Percentiles rank a stretch among this genome's conserved stretches.
Conservation (phyloP, 2,113 vertebrate species). For the Boulengerochromis microlepis region DNA sequence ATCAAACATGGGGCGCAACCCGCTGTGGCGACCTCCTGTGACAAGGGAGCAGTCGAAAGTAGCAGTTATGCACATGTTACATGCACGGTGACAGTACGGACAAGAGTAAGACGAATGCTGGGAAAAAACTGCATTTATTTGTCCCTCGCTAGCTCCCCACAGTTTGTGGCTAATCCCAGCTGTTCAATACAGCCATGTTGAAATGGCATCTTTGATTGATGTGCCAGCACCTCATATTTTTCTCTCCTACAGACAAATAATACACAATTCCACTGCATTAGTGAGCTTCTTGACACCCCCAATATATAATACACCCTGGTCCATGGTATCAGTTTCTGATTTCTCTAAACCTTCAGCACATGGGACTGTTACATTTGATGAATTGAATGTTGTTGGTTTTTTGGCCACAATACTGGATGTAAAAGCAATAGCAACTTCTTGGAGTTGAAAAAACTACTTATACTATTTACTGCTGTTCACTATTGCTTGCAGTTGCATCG, state of each 20-base stretch:
- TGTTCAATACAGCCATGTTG: constrained; percentile 32
- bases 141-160: constrained; percentile 41
- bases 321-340: constrained; percentile 35
- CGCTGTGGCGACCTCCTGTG: not conserved
- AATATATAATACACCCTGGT: constrained; percentile 34
- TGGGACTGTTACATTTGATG: not conserved
- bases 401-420: not conserved
- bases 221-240: constrained; percentile 14
- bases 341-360: constrained; percentile 21
- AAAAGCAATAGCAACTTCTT: not conserved
- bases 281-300: constrained; percentile 27
- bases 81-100: not conserved
- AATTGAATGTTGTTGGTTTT: not conserved
- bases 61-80: not conserved
- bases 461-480: not conserved
- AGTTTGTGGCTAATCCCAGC: constrained; percentile 63
- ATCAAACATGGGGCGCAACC: not conserved
- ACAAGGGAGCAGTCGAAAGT: not conserved
- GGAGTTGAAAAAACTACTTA: not conserved
- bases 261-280: constrained; percentile 48
- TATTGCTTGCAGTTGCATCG: not conserved
- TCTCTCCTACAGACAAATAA: constrained; percentile 54
- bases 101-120: constrained; percentile 4
- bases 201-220: constrained; percentile 62
- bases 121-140: not conserved